Percentiles rank a stretch among this genome's conserved stretches.
These are phyloP conservation scores for Drosophila quadrilineata DNA, from an alignment of 1,140 invertebrate species.

Conservation along the genomic window DNA sequence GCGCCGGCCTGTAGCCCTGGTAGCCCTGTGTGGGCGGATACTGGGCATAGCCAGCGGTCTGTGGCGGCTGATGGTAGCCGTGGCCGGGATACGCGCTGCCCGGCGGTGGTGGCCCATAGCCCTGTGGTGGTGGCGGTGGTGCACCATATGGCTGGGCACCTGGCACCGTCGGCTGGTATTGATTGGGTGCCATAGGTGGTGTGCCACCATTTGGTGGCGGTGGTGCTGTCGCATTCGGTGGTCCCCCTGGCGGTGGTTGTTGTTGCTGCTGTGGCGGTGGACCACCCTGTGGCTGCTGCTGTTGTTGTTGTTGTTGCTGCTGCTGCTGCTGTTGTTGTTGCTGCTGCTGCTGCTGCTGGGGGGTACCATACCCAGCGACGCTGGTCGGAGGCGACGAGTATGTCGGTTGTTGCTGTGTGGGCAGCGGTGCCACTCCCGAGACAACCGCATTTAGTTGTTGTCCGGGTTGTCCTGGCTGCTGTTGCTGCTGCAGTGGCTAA, in stretches of 20 bases:
- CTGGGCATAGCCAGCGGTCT: conserved; percentile 71
- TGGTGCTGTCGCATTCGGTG: conserved; percentile 54
- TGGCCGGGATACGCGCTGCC: conserved; percentile 74
- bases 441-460: conserved; percentile 47
- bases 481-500: conserved; percentile 63
- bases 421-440: conserved; percentile 57
- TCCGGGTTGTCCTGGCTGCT: conserved; percentile 57
- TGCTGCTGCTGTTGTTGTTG: conserved; percentile 42
- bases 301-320: conserved; percentile 34
- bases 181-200: conserved; percentile 71
- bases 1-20: conserved; percentile 72
- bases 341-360: conserved; percentile 47
- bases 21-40: conserved; percentile 78
- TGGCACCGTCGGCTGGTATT: conserved; percentile 77
- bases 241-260: conserved; percentile 44
- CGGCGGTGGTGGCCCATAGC: conserved; percentile 73
- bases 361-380: conserved; percentile 45
- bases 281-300: conserved; percentile 49
- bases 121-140: conserved; percentile 67
- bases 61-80: conserved; percentile 75
- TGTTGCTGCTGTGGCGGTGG: conserved; percentile 48
- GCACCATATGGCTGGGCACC: conserved; percentile 72
- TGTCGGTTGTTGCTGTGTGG: conserved; percentile 70
- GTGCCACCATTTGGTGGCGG: conserved; percentile 66
- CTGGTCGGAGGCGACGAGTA: conserved; percentile 71